Percentiles rank a stretch among this genome's conserved stretches.
Evolutionary conservation across 1,140 invertebrate species (phyloP).

Genomic region (Drosophila nikananu): DNA sequence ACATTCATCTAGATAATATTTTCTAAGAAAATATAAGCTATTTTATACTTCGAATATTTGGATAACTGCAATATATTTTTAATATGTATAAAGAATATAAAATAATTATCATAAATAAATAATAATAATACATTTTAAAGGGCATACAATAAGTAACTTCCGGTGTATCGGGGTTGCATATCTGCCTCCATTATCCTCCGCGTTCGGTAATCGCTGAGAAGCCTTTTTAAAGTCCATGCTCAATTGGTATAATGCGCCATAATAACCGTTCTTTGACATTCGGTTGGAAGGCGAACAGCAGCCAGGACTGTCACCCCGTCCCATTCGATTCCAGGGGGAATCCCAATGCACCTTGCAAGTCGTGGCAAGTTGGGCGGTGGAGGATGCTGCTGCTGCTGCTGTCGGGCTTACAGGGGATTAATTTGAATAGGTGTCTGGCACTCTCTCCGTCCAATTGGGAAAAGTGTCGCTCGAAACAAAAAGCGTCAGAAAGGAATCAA

Average conservation of each 20-base stretch:
- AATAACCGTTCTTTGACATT: slow-evolving; percentile 59
- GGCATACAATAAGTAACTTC: background rate
- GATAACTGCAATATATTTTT: background rate
- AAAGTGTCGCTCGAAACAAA: slow-evolving; percentile 68
- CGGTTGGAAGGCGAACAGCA: slow-evolving; percentile 21
- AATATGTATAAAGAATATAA: background rate
- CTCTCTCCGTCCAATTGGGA: slow-evolving; percentile 66
- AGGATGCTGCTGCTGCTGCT: slow-evolving; percentile 14
- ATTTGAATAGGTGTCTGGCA: slow-evolving; percentile 75
- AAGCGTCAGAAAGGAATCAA: slow-evolving; percentile 53
- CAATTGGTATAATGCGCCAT: slow-evolving; percentile 60
- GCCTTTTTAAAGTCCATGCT: slow-evolving; percentile 44
- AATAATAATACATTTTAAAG: background rate
- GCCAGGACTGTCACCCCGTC: slow-evolving; percentile 40
- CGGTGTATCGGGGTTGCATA: background rate
- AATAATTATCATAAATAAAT: too few species aligned
- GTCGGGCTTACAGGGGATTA: slow-evolving; percentile 76
- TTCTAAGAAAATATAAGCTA: too few species aligned
- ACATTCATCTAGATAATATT: too few species aligned
- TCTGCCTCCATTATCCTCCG: slow-evolving; percentile 42
- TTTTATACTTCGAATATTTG: background rate
- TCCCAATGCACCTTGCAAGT: slow-evolving; percentile 29
- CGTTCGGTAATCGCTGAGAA: slow-evolving; percentile 59
- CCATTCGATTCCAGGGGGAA: background rate
- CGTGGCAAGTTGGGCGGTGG: background rate